Conservation (phyloP, 2,888 invertebrate genomes). For the Amaurobius ferox region DNA sequence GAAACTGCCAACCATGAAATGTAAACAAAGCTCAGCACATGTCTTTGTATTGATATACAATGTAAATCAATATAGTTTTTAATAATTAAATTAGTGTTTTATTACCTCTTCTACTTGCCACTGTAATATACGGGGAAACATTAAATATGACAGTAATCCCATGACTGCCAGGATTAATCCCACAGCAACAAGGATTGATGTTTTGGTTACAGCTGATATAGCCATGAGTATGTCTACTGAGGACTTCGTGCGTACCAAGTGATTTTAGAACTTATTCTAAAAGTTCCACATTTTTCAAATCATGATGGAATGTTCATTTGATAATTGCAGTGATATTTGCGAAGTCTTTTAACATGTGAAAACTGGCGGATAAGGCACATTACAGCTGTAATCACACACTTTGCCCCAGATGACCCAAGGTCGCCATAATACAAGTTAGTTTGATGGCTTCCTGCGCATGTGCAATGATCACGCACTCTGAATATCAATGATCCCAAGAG, state of each 20-base stretch:
- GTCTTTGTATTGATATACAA: not conserved
- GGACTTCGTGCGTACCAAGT: not conserved
- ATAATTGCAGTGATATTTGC: constrained; percentile 25
- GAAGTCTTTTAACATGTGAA: constrained; percentile 16
- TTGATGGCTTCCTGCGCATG: not conserved
- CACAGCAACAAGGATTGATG: constrained; percentile 48
- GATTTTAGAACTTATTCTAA: not conserved
- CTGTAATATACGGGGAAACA: constrained; percentile 69
- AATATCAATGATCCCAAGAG: not conserved
- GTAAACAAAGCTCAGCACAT: constrained; percentile 46
- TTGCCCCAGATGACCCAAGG: constrained; percentile 55
- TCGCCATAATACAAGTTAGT: constrained; percentile 31
- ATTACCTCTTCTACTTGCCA: constrained; percentile 72
- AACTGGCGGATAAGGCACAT: constrained; percentile 38
- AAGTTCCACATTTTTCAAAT: constrained; percentile 22
- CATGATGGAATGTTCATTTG: constrained; percentile 15
- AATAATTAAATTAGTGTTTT: not conserved
- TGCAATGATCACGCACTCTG: not conserved
- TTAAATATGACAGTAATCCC: constrained; percentile 58
- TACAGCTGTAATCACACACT: constrained; percentile 40
- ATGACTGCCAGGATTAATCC: constrained; percentile 53
- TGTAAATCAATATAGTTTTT: not conserved
- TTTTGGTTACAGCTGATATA: constrained; percentile 62
- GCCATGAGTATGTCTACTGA: constrained; percentile 34
- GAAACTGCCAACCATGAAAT: not conserved